Evolutionary conservation across 2,888 invertebrate species (phyloP).

Genomic region (Cerceris rybyensis): DNA sequence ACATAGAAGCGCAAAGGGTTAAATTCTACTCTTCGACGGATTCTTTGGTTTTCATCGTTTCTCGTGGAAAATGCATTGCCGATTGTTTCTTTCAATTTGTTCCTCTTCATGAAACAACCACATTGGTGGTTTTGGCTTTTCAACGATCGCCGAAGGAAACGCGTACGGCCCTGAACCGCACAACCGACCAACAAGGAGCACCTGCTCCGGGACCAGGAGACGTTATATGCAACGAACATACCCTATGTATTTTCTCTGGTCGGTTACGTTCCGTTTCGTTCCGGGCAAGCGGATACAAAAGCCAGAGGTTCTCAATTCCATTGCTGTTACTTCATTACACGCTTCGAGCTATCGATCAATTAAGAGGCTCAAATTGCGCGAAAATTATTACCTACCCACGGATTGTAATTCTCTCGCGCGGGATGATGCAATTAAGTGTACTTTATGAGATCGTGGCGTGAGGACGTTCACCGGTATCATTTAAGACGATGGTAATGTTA

Average conservation of each 20-base stretch:
- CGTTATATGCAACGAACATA: conserved; percentile 62
- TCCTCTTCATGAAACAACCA: too few species aligned
- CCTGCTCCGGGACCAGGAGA: conserved; percentile 62
- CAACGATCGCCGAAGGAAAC: conserved; percentile 28
- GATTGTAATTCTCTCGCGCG: not conserved
- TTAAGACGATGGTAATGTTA: too few species aligned
- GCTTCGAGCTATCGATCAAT: not conserved
- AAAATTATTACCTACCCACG: not conserved
- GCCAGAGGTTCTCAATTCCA: conserved; percentile 62
- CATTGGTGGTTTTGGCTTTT: conserved; percentile 16
- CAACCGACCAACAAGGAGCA: conserved; percentile 59
- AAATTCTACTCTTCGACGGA: not conserved
- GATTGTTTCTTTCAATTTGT: too few species aligned
- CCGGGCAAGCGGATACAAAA: conserved; percentile 67
- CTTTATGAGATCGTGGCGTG: too few species aligned
- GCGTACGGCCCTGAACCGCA: conserved; percentile 48
- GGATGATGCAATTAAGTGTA: not conserved
- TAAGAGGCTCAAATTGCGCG: not conserved
- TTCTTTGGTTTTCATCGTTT: not conserved
- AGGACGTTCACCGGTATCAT: too few species aligned
- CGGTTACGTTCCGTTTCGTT: conserved; percentile 68
- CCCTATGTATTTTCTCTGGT: conserved; percentile 66
- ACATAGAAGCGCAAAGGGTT: too few species aligned
- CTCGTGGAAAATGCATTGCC: too few species aligned
- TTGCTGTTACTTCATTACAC: not conserved